Evolutionary conservation across 2,797 vertebrate species (phyloP).

Genomic region (Pangasius macronema): DNA sequence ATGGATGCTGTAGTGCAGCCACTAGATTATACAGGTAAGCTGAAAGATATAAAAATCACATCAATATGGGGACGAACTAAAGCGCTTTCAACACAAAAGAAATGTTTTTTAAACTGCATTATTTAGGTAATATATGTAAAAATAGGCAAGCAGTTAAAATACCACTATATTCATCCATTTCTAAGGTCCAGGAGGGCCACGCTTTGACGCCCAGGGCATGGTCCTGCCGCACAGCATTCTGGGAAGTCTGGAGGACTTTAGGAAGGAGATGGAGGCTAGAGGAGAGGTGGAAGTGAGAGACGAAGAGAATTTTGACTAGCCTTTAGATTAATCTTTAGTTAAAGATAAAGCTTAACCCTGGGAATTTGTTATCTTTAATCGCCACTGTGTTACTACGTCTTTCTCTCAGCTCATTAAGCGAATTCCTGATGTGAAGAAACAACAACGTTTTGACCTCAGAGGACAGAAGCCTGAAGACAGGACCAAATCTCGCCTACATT

Average conservation of each 20-base stretch:
- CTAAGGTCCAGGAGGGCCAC: constrained; percentile 65
- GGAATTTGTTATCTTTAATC: not conserved
- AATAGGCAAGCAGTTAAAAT: not conserved
- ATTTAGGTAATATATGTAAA: not conserved
- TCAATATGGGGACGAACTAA: not conserved
- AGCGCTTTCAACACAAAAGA: not conserved
- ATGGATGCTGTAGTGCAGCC: constrained; percentile 49
- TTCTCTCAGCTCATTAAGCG: constrained; percentile 72
- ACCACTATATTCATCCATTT: not conserved
- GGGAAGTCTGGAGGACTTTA: constrained; percentile 85
- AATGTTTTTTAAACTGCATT: not conserved
- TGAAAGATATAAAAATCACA: not conserved
- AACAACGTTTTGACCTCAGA: constrained; percentile 36
- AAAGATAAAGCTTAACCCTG: not conserved
- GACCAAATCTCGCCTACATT: constrained; percentile 35
- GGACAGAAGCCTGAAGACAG: constrained; percentile 29
- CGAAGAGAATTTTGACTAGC: not conserved
- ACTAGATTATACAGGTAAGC: constrained; percentile 72
- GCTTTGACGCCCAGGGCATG: constrained; percentile 68
- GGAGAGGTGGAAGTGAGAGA: constrained; percentile 77
- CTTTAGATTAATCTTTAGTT: not conserved
- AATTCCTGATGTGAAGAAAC: constrained; percentile 59
- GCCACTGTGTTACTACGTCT: not conserved
- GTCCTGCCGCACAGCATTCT: constrained; percentile 87
- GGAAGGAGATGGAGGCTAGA: constrained; percentile 75